phyloP scores from a whole-genome alignment of 2,888 invertebrate species.

The Lasioglossum pauxillum region DNA sequence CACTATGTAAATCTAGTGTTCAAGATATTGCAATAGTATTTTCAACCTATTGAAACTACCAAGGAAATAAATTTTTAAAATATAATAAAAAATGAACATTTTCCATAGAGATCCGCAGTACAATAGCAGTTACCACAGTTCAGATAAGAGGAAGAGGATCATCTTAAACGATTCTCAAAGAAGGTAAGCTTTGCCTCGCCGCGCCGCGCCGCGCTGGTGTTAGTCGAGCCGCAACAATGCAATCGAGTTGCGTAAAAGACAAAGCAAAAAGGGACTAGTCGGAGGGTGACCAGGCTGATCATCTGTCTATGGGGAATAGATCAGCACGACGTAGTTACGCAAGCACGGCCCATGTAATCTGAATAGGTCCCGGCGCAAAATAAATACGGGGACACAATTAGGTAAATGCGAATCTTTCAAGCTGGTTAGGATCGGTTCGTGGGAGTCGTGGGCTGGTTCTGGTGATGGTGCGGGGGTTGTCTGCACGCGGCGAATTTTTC shows the following conservation, averaged over 20 bases:
- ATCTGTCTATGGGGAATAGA: conserved; percentile 56
- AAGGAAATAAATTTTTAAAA: neutral
- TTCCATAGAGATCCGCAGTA: neutral
- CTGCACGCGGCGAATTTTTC: conserved; percentile 55
- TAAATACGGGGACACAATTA: conserved; percentile 83
- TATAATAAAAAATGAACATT: neutral
- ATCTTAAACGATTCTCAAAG: neutral
- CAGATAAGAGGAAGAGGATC: neutral
- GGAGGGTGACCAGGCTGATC: conserved; percentile 52
- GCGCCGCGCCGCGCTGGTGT: too few species aligned
- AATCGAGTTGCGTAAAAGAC: conserved; percentile 19
- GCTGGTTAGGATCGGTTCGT: conserved; percentile 77
- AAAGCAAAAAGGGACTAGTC: conserved; percentile 17
- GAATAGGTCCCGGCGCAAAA: conserved; percentile 79
- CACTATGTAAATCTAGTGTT: too few species aligned
- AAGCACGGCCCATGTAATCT: conserved; percentile 74
- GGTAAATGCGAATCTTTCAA: conserved; percentile 82
- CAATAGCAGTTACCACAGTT: neutral
- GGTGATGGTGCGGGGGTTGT: conserved; percentile 1
- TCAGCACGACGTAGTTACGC: conserved; percentile 54
- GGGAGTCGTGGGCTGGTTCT: conserved; percentile 65
- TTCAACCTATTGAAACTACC: neutral
- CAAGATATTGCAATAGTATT: neutral
- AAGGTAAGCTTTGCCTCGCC: neutral
- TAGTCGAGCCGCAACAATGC: conserved; percentile 12